phyloP scores from a whole-genome alignment of 2,888 invertebrate genomes.

The Hoplodrina blanda region DNA sequence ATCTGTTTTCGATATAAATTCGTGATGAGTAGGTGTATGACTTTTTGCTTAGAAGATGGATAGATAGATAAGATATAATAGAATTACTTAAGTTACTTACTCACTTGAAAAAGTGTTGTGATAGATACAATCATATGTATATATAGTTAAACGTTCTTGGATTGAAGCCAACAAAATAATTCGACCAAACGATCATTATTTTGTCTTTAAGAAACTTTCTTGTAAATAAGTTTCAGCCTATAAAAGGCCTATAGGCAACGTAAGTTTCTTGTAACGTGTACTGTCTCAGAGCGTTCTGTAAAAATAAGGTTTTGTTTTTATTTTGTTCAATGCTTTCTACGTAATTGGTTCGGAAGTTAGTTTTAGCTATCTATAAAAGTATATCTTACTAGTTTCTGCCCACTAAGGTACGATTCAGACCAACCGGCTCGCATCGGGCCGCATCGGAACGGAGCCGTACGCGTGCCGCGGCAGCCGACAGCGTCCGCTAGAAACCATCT shows the following conservation, averaged over 20 bases:
- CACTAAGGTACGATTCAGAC: no score
- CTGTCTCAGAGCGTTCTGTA: neutral
- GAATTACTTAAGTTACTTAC: neutral
- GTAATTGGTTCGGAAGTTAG: neutral
- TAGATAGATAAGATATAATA: neutral
- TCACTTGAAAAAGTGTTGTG: conserved; percentile 4
- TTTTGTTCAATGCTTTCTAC: conserved; percentile 1
- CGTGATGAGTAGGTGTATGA: no score
- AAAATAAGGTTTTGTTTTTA: neutral
- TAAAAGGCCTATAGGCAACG: neutral
- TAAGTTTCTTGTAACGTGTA: conserved; percentile 2
- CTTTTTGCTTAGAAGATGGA: no score
- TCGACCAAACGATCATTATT: conserved; percentile 1
- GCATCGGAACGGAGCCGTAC: no score
- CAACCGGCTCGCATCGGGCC: no score
- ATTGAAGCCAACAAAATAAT: conserved; percentile 20
- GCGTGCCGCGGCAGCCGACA: no score
- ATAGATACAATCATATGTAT: neutral
- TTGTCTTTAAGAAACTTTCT: conserved; percentile 18
- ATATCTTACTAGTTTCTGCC: no score
- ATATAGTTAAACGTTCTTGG: conserved; percentile 6
- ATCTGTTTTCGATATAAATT: no score
- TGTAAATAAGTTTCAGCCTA: conserved; percentile 1
- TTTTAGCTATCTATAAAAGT: neutral
- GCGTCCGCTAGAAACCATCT: no score